Conservation (phyloP, 2,797 vertebrate species). For the Scolopax bukidnonensis region DNA sequence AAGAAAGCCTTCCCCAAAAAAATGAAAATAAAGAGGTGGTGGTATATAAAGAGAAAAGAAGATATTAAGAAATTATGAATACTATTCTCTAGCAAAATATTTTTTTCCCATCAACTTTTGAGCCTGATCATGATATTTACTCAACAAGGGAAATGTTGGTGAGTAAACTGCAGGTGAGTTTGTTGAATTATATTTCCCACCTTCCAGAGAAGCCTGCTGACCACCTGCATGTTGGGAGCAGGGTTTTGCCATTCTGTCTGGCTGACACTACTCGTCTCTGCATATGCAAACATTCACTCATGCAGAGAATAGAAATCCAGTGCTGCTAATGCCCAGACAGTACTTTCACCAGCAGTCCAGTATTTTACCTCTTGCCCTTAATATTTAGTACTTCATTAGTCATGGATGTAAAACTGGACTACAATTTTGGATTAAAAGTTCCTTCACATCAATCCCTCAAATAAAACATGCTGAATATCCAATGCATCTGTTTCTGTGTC, state of each 20-base stretch:
- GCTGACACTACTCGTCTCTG: background rate
- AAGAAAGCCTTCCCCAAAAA: background rate
- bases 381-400: background rate
- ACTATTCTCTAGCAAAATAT: background rate
- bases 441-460: background rate
- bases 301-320: background rate
- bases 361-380: background rate
- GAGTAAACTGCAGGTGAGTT: background rate
- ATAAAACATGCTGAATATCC: background rate
- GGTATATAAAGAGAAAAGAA: background rate
- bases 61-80: background rate
- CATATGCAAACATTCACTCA: background rate
- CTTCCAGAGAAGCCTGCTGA: background rate
- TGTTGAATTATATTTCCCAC: background rate
- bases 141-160: background rate
- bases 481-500: fast-evolving
- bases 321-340: background rate
- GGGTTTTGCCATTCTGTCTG: background rate
- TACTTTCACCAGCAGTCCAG: background rate
- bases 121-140: background rate
- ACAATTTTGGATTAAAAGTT: background rate
- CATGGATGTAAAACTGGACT: background rate
- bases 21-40: background rate
- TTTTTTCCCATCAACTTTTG: background rate
- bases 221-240: fast-evolving